Percentiles rank a stretch among this genome's conserved stretches.
Conservation (phyloP, 2,797 vertebrate genomes). For the Rhinatrema bivittatum region DNA sequence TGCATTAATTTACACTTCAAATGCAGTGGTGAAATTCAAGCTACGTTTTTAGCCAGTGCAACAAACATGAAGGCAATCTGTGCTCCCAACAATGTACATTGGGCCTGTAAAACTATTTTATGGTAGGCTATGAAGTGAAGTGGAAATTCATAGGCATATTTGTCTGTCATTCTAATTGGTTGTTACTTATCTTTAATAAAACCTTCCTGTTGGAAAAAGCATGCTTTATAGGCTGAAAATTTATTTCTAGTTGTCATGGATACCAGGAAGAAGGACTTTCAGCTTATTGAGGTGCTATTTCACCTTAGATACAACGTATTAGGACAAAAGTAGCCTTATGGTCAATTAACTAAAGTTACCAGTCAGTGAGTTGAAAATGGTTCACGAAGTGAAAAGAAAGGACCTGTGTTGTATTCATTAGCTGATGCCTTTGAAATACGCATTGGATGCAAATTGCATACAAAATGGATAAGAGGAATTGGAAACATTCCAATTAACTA, state of each 20-base stretch:
- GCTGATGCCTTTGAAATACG: too few species aligned
- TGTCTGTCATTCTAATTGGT: accelerated
- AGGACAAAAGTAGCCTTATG: not conserved
- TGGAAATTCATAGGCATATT: not conserved
- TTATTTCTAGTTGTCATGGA: not conserved
- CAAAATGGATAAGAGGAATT: slow-evolving; percentile 28
- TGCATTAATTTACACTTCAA: too few species aligned
- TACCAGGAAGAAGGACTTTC: not conserved
- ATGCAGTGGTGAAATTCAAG: too few species aligned
- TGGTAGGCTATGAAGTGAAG: not conserved
- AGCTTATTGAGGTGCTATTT: accelerated
- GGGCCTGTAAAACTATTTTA: too few species aligned
- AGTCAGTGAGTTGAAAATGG: slow-evolving; percentile 27
- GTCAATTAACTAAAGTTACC: slow-evolving; percentile 26
- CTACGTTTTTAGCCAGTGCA: too few species aligned
- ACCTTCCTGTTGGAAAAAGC: not conserved
- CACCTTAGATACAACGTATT: not conserved
- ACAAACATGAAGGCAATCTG: too few species aligned
- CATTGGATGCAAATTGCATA: slow-evolving; percentile 18
- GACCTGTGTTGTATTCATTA: slow-evolving; percentile 26
- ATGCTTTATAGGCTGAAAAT: not conserved
- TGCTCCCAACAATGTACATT: too few species aligned
- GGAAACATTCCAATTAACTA: slow-evolving; percentile 32
- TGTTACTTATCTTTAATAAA: not conserved
- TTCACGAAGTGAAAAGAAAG: slow-evolving; percentile 34